A percentile compares a stretch with the other conserved stretches of the same genome.
phyloP scores from a whole-genome alignment of 1,140 invertebrate species.

The Drosophila persimilis region DNA sequence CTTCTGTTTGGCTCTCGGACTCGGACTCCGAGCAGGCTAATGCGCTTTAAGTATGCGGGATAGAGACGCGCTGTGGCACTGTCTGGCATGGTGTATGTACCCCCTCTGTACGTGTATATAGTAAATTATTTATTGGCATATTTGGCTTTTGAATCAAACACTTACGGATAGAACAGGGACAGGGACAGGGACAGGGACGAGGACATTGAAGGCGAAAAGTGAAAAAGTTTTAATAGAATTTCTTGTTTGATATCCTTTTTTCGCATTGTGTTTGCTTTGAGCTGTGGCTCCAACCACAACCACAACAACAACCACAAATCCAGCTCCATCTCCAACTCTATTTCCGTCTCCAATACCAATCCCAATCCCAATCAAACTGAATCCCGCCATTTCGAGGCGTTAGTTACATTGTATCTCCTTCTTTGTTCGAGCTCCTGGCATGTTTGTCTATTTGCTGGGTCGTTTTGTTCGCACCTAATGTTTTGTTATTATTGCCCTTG shows the following conservation, averaged over 20 bases:
- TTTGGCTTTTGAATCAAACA: conserved; percentile 66
- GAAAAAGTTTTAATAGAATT: conserved; percentile 79
- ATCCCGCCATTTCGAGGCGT: conserved; percentile 28
- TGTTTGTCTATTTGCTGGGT: conserved; percentile 46
- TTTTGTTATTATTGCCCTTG: conserved; percentile 53
- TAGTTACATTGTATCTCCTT: conserved; percentile 43
- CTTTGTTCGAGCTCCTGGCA: conserved; percentile 30
- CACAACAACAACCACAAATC: neutral
- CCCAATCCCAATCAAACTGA: conserved; percentile 44
- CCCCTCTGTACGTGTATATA: conserved; percentile 7
- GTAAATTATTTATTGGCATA: conserved; percentile 79
- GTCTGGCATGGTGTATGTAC: neutral
- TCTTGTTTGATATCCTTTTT: conserved; percentile 50
- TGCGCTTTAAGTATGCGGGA: conserved; percentile 54
- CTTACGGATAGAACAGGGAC: conserved; percentile 21
- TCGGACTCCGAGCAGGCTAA: conserved; percentile 41
- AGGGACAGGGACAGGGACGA: neutral
- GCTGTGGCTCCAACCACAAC: conserved; percentile 3
- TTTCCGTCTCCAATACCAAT: no score
- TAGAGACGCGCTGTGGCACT: conserved; percentile 15
- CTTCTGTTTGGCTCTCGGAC: neutral
- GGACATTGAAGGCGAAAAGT: conserved; percentile 54
- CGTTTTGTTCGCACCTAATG: conserved; percentile 52
- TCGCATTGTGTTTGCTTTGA: conserved; percentile 27
- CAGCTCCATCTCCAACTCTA: neutral